Percentiles rank a stretch among this genome's conserved stretches.
Evolutionary conservation across 2,888 invertebrate genomes (phyloP).

Genomic region (Panopea generosa): DNA sequence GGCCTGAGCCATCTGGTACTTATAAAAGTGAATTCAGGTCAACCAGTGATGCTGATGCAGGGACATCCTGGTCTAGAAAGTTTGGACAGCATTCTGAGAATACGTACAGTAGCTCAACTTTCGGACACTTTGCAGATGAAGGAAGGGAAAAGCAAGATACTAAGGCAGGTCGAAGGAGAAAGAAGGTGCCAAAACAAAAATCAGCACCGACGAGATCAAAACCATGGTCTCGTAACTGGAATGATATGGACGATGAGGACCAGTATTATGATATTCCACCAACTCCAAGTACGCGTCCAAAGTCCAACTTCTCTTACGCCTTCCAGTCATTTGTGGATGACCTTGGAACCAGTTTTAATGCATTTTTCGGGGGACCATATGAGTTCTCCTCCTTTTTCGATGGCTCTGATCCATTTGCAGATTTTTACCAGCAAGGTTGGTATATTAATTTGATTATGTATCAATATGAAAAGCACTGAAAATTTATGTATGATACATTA

Average conservation of each 20-base stretch:
- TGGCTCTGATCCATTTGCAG: slow-evolving; percentile 56
- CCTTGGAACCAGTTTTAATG: slow-evolving; percentile 68
- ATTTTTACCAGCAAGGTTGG: slow-evolving; percentile 54
- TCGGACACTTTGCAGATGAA: slow-evolving; percentile 53
- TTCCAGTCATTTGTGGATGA: slow-evolving; percentile 77
- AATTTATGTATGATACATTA: no score
- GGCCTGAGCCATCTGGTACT: slow-evolving; percentile 11
- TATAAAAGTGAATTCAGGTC: slow-evolving; percentile 5
- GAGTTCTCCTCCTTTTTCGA: slow-evolving; percentile 67
- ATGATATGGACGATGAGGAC: slow-evolving; percentile 44
- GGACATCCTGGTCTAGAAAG: slow-evolving; percentile 44
- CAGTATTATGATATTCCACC: slow-evolving; percentile 46
- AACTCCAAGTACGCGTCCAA: slow-evolving; percentile 11
- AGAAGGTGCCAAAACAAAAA: slow-evolving; percentile 21
- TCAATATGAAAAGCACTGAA: not conserved
- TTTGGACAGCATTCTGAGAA: slow-evolving; percentile 49
- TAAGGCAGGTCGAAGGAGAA: slow-evolving; percentile 30
- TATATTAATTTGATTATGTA: slow-evolving; percentile 1
- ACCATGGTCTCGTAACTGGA: slow-evolving; percentile 58
- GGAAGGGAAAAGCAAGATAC: slow-evolving; percentile 35
- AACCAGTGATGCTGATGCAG: not conserved
- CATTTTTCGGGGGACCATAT: slow-evolving; percentile 60
- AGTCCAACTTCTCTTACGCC: slow-evolving; percentile 71
- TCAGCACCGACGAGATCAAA: slow-evolving; percentile 27
- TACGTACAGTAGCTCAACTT: slow-evolving; percentile 53